phyloP scores from a whole-genome alignment of 2,888 invertebrate species.

The Gibbula magus region DNA sequence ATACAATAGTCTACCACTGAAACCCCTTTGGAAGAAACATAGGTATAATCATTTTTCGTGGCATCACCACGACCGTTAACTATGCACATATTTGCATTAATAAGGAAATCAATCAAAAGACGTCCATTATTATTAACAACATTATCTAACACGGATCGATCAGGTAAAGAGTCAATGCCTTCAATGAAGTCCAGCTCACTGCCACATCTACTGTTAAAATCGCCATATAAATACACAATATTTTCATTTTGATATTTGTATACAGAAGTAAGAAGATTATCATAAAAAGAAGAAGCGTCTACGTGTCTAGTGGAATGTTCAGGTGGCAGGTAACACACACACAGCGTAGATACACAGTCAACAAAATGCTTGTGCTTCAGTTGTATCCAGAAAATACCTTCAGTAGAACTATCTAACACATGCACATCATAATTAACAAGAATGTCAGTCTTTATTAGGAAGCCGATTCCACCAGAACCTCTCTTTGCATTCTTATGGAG shows the following conservation, averaged over 20 bases:
- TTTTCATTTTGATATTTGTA: neutral
- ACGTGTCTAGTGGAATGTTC: neutral
- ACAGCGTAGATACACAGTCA: neutral
- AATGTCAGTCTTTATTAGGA: neutral
- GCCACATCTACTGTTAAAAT: neutral
- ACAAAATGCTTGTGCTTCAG: neutral
- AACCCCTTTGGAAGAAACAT: neutral
- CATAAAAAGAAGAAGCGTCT: neutral
- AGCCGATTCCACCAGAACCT: conserved; percentile 31
- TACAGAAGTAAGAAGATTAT: neutral
- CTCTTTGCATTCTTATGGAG: conserved; percentile 27
- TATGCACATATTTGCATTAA: too few species aligned
- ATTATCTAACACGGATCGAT: neutral
- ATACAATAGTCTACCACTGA: conserved; percentile 1
- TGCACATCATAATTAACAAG: neutral
- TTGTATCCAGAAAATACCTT: neutral
- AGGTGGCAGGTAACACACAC: neutral
- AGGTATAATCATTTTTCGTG: neutral
- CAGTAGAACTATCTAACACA: neutral
- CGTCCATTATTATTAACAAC: neutral
- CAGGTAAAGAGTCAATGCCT: neutral
- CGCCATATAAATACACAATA: neutral
- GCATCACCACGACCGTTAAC: neutral
- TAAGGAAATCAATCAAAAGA: neutral
- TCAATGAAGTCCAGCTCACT: neutral